Conservation (phyloP, 2,797 vertebrate species). For the Thalassophryne amazonica region DNA sequence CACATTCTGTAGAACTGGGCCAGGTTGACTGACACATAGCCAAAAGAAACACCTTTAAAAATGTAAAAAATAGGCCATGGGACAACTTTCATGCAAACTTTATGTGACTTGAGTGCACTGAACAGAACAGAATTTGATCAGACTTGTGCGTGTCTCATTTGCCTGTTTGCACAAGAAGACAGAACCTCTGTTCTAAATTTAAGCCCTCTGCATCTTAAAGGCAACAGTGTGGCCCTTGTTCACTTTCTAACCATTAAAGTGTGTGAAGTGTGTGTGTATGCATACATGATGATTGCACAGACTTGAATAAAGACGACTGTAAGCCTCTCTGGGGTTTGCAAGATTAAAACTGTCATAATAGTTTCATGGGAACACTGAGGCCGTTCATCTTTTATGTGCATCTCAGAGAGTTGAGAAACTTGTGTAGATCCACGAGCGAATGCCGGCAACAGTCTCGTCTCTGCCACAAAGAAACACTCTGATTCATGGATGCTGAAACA, state of each 20-base stretch:
- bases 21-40: conserved; percentile 60
- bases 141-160: conserved; percentile 32
- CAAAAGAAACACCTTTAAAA: conserved; percentile 31
- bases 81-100: conserved; percentile 43
- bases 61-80: conserved; percentile 24
- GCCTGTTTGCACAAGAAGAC: conserved; percentile 8
- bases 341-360: neutral
- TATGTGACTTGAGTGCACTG: conserved; percentile 42
- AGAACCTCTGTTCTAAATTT: conserved; percentile 12
- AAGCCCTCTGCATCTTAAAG: conserved; percentile 14
- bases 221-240: conserved; percentile 1
- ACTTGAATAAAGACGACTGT: conserved; percentile 19
- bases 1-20: conserved; percentile 58
- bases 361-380: neutral
- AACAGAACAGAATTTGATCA: conserved; percentile 18
- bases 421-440: neutral
- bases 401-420: neutral
- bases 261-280: neutral
- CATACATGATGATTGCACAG: neutral
- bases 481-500: neutral
- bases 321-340: conserved; percentile 2
- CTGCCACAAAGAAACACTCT: neutral
- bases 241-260: conserved; percentile 11
- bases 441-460: conserved; percentile 4
- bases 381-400: neutral